Conservation (phyloP, 2,888 invertebrate species). For the Dysmachus trigonus region DNA sequence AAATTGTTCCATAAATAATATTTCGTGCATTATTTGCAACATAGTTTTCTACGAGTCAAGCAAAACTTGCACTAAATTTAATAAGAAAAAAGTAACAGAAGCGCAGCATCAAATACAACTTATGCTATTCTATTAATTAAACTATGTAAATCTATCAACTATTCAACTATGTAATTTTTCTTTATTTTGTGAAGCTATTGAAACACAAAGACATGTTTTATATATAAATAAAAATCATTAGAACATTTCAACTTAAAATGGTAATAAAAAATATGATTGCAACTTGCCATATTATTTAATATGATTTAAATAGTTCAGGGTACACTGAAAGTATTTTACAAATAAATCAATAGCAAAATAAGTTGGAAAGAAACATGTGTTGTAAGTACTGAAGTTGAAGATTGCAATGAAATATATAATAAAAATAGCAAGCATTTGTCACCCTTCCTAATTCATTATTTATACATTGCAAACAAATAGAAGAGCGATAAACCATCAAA, state of each 20-base stretch:
- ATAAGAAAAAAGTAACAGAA: background rate
- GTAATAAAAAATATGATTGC: background rate
- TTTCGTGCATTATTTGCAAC: background rate
- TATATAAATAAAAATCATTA: background rate
- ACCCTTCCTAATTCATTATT: too few species aligned
- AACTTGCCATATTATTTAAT: too few species aligned
- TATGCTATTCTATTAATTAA: background rate
- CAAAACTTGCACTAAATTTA: background rate
- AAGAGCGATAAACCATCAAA: too few species aligned
- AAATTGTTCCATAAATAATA: background rate
- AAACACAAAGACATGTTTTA: background rate
- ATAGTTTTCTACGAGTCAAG: background rate
- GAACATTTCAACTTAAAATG: background rate
- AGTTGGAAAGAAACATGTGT: too few species aligned
- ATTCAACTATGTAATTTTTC: background rate
- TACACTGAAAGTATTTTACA: too few species aligned
- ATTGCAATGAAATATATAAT: too few species aligned
- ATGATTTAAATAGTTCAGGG: too few species aligned
- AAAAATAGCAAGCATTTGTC: too few species aligned
- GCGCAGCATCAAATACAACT: background rate
- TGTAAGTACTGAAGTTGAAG: too few species aligned
- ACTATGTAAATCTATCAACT: background rate
- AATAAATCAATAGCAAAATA: too few species aligned
- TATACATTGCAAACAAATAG: too few species aligned
- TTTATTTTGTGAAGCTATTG: background rate